Evolutionary conservation across 1,140 invertebrate genomes (phyloP).

Genomic region (Drosophila parabipectinata): DNA sequence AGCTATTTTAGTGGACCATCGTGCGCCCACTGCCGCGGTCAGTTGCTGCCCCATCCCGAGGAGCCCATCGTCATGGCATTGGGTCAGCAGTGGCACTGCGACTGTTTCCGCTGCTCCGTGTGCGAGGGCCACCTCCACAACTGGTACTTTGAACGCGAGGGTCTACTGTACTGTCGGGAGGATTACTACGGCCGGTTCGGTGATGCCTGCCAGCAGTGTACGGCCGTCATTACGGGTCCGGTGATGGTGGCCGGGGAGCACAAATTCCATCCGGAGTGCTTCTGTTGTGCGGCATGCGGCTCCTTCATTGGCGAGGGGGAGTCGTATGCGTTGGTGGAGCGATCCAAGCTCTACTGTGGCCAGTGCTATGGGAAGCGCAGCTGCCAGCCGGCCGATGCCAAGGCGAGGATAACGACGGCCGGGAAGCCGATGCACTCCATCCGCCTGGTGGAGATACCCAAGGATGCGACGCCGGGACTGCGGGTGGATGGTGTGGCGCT

Average conservation of each 20-base stretch:
- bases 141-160: slow-evolving; percentile 97
- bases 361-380: slow-evolving; percentile 87
- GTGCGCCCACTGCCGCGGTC: slow-evolving; percentile 68
- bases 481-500: slow-evolving; percentile 86
- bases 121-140: slow-evolving; percentile 92
- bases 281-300: slow-evolving; percentile 91
- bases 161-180: slow-evolving; percentile 93
- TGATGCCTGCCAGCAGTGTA: slow-evolving; percentile 94
- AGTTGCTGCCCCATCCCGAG: slow-evolving; percentile 55
- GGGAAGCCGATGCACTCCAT: slow-evolving; percentile 90
- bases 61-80: slow-evolving; percentile 86
- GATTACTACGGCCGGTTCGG: slow-evolving; percentile 96
- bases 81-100: slow-evolving; percentile 93
- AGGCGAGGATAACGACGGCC: slow-evolving; percentile 62
- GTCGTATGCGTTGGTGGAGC: slow-evolving; percentile 94
- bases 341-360: slow-evolving; percentile 93
- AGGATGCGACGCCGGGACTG: slow-evolving; percentile 85
- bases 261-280: slow-evolving; percentile 98
- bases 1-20: slow-evolving; percentile 4
- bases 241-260: slow-evolving; percentile 97
- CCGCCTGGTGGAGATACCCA: slow-evolving; percentile 90
- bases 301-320: slow-evolving; percentile 95
- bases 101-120: slow-evolving; percentile 94
- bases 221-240: slow-evolving; percentile 94
- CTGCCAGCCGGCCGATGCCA: slow-evolving; percentile 49